These are phyloP conservation scores for Anaspis maculata DNA, from an alignment of 2,888 invertebrate genomes.

Conservation along the genomic window DNA sequence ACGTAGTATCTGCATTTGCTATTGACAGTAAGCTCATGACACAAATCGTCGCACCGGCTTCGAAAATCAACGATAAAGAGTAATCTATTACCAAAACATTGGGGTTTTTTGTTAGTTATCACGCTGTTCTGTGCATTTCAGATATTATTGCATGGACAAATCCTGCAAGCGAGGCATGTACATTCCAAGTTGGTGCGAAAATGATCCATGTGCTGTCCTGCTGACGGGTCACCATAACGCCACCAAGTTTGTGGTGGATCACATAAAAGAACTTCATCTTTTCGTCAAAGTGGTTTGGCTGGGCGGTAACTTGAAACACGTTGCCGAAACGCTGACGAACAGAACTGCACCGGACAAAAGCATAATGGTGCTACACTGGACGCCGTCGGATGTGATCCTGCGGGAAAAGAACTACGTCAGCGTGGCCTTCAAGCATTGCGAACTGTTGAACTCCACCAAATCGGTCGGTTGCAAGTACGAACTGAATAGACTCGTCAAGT, in stretches of 20 bases:
- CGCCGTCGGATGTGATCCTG: slow-evolving; percentile 54
- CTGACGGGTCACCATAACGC: slow-evolving; percentile 45
- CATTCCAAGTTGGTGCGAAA: slow-evolving; percentile 49
- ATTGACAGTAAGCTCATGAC: slow-evolving; percentile 34
- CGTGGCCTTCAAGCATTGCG: slow-evolving; percentile 59
- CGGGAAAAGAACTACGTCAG: slow-evolving; percentile 43
- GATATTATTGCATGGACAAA: slow-evolving; percentile 40
- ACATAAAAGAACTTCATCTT: slow-evolving; percentile 52
- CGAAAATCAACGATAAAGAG: slow-evolving; percentile 12
- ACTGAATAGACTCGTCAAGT: slow-evolving; percentile 57
- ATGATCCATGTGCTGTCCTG: slow-evolving; percentile 41
- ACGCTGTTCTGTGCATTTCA: too few species aligned
- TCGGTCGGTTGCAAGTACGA: slow-evolving; percentile 56
- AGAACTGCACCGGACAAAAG: slow-evolving; percentile 28
- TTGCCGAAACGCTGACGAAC: slow-evolving; percentile 37
- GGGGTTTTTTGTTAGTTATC: too few species aligned
- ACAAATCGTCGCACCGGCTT: slow-evolving; percentile 20
- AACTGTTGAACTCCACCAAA: slow-evolving; percentile 35
- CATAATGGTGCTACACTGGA: slow-evolving; percentile 57
- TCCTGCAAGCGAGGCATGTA: slow-evolving; percentile 49
- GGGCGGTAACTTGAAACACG: slow-evolving; percentile 48
- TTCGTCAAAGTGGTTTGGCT: slow-evolving; percentile 63
- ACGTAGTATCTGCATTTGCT: slow-evolving; percentile 45
- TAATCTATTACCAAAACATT: too few species aligned
- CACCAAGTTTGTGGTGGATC: slow-evolving; percentile 49